Percentiles rank a stretch among this genome's conserved stretches.
phyloP scores from a whole-genome alignment of 2,888 invertebrate genomes.

The Latrodectus hesperus region DNA sequence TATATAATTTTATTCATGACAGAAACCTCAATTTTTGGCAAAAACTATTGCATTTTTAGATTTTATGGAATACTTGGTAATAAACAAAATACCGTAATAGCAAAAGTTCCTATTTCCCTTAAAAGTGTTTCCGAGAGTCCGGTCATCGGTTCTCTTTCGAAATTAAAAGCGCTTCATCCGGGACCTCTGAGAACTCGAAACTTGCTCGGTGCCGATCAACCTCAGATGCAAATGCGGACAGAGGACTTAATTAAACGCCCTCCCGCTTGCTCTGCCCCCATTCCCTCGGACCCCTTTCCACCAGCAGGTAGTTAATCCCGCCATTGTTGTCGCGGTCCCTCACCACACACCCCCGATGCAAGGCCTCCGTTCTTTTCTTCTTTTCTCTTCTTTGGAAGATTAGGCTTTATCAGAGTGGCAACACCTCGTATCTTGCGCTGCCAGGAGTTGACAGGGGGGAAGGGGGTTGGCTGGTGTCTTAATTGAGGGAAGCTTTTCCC shows the following conservation, averaged over 20 bases:
- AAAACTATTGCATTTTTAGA: no score
- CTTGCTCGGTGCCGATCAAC: conserved; percentile 47
- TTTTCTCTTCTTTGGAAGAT: conserved; percentile 65
- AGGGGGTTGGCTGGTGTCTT: conserved; percentile 44
- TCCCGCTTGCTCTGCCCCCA: conserved; percentile 7
- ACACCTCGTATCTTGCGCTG: conserved; percentile 66
- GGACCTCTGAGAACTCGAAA: neutral
- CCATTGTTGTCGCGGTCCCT: conserved; percentile 38
- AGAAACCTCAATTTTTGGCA: no score
- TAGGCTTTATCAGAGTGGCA: conserved; percentile 66
- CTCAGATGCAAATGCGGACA: conserved; percentile 65
- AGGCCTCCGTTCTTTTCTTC: conserved; percentile 21
- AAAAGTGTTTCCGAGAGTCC: no score
- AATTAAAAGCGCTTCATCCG: no score
- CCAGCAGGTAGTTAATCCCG: conserved; percentile 66
- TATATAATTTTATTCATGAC: no score
- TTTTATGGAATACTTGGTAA: no score
- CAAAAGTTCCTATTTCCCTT: no score
- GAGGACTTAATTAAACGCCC: conserved; percentile 64
- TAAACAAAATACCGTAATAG: no score
- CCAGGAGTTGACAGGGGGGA: conserved; percentile 60
- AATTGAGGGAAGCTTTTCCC: conserved; percentile 40
- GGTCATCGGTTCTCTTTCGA: no score
- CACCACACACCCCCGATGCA: neutral
- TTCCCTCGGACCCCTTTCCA: conserved; percentile 28